Percentiles rank a stretch among this genome's conserved stretches.
Evolutionary conservation across 2,888 invertebrate species (phyloP).

Genomic region (Nephrotoma flavescens): DNA sequence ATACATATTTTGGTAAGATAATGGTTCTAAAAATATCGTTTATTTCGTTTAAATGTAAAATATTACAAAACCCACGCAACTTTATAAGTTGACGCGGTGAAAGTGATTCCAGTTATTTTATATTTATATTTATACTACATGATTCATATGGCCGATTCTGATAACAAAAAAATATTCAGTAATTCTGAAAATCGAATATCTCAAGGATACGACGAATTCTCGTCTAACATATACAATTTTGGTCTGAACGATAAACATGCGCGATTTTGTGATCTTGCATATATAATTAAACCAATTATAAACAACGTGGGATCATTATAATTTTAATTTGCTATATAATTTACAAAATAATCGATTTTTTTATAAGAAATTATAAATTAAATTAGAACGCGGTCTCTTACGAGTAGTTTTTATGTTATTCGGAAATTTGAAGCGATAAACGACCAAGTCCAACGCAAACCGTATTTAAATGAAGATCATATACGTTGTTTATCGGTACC

Average conservation of each 20-base stretch:
- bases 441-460: no score
- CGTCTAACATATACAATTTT: neutral
- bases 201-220: neutral
- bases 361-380: neutral
- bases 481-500: no score
- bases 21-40: neutral
- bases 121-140: neutral
- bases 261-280: neutral
- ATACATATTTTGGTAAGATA: neutral
- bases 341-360: neutral
- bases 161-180: neutral
- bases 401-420: no score
- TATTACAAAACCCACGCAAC: neutral
- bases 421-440: no score
- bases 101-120: neutral
- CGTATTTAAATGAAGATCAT: no score
- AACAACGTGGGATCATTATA: neutral
- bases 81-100: neutral
- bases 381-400: neutral
- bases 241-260: neutral
- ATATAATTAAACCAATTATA: neutral
- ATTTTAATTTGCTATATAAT: neutral
- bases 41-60: neutral
- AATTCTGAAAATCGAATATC: neutral
- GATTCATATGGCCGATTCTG: neutral